Evolutionary conservation across 64 coral and sea anemone species (phyloP).

Genomic region (Catalaphyllia jardinei): DNA sequence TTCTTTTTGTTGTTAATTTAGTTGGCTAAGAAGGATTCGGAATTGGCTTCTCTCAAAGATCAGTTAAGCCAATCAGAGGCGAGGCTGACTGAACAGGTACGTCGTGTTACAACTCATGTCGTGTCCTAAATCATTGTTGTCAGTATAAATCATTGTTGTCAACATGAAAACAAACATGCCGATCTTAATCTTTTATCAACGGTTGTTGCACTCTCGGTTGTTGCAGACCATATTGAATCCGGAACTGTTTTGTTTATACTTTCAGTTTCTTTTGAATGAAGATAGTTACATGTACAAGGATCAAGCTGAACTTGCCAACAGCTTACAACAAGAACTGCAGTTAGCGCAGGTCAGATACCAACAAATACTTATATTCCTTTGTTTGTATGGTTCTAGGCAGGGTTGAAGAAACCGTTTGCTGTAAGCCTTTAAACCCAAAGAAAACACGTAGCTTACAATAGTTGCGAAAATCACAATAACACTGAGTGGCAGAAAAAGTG

Average conservation of each 20-base stretch:
- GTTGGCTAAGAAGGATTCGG: conserved; percentile 8
- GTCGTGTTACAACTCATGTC: neutral
- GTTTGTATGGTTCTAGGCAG: too few relatives aligned
- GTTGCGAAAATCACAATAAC: too few relatives aligned
- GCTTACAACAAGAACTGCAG: conserved; percentile 3
- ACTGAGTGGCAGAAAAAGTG: too few relatives aligned
- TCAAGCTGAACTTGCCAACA: neutral
- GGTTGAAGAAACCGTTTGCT: too few relatives aligned
- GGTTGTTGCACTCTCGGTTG: too few relatives aligned
- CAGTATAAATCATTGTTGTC: too few relatives aligned
- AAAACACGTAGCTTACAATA: too few relatives aligned
- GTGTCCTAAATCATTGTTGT: neutral
- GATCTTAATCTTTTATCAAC: neutral
- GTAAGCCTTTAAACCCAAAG: neutral
- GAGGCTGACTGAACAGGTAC: conserved; percentile 43
- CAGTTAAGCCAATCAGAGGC: conserved; percentile 38
- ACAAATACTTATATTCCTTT: neutral
- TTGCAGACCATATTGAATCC: neutral
- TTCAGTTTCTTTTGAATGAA: conserved; percentile 42
- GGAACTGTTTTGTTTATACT: neutral
- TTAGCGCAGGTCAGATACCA: conserved; percentile 20
- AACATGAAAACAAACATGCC: neutral
- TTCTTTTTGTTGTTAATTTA: neutral
- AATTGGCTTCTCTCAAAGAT: conserved; percentile 30
- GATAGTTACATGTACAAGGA: neutral